Evolutionary conservation across 1,140 invertebrate species (phyloP).

Genomic region (Diachasmimorpha longicaudata): DNA sequence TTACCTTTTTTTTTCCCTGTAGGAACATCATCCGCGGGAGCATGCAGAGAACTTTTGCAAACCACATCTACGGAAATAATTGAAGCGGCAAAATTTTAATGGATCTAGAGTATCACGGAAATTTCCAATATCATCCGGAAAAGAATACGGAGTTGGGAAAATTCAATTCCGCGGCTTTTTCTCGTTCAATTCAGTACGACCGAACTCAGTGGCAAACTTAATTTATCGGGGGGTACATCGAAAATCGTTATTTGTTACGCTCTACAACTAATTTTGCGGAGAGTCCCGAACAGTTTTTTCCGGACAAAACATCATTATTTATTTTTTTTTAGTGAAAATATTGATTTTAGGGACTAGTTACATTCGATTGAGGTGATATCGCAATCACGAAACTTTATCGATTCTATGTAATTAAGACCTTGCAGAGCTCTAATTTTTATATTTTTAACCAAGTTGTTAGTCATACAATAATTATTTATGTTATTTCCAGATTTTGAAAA

Average conservation of each 20-base stretch:
- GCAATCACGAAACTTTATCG: too few species aligned
- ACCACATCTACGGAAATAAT: neutral
- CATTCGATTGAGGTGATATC: too few species aligned
- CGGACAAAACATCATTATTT: too few species aligned
- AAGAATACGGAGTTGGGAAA: neutral
- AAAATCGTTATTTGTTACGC: neutral
- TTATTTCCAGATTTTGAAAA: too few species aligned
- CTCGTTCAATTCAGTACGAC: neutral
- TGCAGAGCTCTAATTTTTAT: too few species aligned
- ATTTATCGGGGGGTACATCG: neutral
- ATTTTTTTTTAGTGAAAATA: too few species aligned
- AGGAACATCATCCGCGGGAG: neutral
- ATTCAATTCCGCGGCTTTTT: neutral
- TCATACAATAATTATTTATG: too few species aligned
- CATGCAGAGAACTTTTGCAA: neutral
- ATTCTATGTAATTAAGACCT: too few species aligned
- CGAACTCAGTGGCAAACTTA: neutral
- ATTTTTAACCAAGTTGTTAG: too few species aligned
- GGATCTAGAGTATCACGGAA: neutral
- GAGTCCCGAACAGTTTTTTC: too few species aligned
- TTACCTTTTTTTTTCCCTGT: neutral
- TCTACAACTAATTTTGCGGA: neutral
- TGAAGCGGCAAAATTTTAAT: neutral
- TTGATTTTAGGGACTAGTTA: too few species aligned
- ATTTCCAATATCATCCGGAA: neutral